These are phyloP conservation scores for Microtus ochrogaster DNA, from an alignment of 2,113 vertebrate genomes.

Conservation along the genomic window DNA sequence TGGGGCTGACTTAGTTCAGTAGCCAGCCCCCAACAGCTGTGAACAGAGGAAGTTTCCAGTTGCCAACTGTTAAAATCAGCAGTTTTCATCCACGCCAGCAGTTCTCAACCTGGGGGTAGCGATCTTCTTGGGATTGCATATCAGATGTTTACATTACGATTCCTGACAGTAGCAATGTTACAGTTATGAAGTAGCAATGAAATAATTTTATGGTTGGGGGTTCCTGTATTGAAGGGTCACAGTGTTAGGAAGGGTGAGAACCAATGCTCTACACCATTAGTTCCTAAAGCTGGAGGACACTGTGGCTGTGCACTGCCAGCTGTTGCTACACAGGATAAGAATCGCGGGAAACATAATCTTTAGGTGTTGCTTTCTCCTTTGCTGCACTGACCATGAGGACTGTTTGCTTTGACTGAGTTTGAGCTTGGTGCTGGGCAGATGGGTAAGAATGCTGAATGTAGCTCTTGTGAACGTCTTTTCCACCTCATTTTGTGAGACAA, in stretches of 20 bases:
- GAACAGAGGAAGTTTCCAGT: background rate
- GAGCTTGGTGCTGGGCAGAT: background rate
- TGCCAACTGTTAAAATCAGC: background rate
- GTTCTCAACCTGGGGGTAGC: background rate
- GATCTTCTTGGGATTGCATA: background rate
- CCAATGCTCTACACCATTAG: background rate
- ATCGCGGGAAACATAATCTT: background rate
- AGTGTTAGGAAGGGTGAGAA: background rate
- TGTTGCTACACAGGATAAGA: background rate
- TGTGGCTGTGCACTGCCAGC: accelerated
- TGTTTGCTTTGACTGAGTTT: background rate
- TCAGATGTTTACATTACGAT: background rate
- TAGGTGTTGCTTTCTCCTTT: background rate
- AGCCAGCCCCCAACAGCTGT: background rate
- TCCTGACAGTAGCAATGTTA: background rate
- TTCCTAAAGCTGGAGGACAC: background rate
- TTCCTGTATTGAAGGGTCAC: background rate
- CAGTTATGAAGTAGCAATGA: background rate
- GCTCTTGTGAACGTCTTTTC: background rate
- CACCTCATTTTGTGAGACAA: background rate
- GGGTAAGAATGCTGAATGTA: background rate
- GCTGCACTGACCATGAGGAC: background rate
- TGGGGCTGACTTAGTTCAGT: background rate
- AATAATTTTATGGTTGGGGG: background rate
- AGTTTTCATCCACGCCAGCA: background rate